Evolutionary conservation across 2,888 invertebrate genomes (phyloP).

Genomic region (Synanthedon myopaeformis): DNA sequence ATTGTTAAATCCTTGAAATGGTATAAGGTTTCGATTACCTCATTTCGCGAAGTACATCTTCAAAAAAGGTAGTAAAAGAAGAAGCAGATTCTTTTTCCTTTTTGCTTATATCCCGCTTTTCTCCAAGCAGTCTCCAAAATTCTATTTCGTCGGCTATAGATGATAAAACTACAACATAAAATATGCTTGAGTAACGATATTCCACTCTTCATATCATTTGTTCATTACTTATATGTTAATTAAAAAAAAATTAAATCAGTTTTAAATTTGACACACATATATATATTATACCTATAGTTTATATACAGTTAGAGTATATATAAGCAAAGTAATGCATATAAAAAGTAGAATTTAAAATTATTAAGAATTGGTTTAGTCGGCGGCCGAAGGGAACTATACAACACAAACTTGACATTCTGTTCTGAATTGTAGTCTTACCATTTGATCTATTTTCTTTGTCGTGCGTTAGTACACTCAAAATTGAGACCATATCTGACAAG

Average conservation of each 20-base stretch:
- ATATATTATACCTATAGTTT: too few relatives aligned
- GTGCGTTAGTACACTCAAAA: slow-evolving; percentile 49
- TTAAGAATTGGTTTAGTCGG: too few relatives aligned
- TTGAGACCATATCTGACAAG: slow-evolving; percentile 47
- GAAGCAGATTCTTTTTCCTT: slow-evolving; percentile 70
- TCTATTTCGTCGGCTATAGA: slow-evolving; percentile 78
- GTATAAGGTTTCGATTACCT: slow-evolving; percentile 32
- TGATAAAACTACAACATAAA: slow-evolving; percentile 67
- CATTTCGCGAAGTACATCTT: slow-evolving; percentile 73
- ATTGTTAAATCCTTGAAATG: neutral
- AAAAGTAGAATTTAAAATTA: too few relatives aligned
- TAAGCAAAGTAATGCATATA: too few relatives aligned
- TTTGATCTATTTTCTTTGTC: slow-evolving; percentile 42
- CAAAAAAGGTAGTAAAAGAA: slow-evolving; percentile 70
- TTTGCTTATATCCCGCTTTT: slow-evolving; percentile 55
- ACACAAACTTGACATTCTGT: too few relatives aligned
- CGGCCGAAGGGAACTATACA: too few relatives aligned
- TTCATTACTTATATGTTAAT: neutral
- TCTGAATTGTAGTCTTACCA: slow-evolving; percentile 22
- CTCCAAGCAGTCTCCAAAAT: slow-evolving; percentile 74
- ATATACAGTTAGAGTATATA: too few relatives aligned
- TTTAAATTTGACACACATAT: neutral
- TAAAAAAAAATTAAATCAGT: slow-evolving; percentile 1
- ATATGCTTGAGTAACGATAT: too few relatives aligned
- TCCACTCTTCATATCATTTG: neutral